Evolutionary conservation across 2,797 vertebrate species (phyloP).

Genomic region (Pitangus sulphuratus): DNA sequence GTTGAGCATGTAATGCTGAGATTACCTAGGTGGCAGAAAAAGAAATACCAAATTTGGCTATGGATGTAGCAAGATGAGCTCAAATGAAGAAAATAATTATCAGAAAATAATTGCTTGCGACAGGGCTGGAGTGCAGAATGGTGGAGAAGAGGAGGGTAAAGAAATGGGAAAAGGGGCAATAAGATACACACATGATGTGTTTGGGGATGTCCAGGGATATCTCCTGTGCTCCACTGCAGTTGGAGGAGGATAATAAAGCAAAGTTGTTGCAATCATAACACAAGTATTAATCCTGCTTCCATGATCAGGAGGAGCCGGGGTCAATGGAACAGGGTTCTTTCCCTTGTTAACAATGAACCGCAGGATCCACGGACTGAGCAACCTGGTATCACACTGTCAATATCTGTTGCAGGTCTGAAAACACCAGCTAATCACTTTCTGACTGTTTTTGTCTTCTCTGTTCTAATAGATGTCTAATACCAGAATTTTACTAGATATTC

Average conservation of each 20-base stretch:
- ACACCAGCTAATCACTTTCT: neutral
- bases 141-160: neutral
- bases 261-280: neutral
- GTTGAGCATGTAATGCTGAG: neutral
- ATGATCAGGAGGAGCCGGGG: neutral
- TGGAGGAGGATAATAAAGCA: neutral
- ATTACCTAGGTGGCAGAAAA: neutral
- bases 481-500: neutral
- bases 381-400: neutral
- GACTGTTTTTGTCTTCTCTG: neutral
- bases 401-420: neutral
- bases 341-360: neutral
- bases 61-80: neutral
- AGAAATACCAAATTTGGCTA: neutral
- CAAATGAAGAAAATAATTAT: neutral
- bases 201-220: neutral
- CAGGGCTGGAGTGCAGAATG: neutral
- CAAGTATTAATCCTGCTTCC: neutral
- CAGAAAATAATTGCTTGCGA: neutral
- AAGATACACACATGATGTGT: neutral
- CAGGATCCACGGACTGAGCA: neutral
- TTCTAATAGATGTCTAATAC: neutral
- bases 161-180: neutral
- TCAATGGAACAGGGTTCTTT: neutral
- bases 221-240: neutral